These are phyloP conservation scores for Rutpela maculata DNA, from an alignment of 2,888 invertebrate genomes.

Conservation along the genomic window DNA sequence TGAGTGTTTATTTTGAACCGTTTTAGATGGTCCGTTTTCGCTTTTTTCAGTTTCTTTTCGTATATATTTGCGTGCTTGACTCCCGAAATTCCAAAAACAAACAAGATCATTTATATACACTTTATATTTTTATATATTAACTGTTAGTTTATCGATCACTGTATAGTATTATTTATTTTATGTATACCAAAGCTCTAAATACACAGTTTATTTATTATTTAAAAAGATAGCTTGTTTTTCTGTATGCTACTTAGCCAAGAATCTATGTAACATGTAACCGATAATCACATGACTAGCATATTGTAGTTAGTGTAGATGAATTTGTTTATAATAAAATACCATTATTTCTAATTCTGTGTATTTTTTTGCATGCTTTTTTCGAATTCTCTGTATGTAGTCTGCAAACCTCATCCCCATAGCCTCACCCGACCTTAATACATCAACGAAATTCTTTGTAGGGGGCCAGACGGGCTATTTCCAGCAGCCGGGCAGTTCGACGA, in stretches of 20 bases:
- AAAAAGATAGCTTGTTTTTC: constrained; percentile 31
- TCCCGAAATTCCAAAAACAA: constrained; percentile 15
- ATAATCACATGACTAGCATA: constrained; percentile 23
- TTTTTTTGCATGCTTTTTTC: constrained; percentile 59
- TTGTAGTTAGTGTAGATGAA: constrained; percentile 56
- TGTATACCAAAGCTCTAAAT: constrained; percentile 19
- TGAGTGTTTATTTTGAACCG: neutral
- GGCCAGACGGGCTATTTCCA: constrained; percentile 75
- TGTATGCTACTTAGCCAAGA: constrained; percentile 28
- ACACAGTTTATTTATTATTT: constrained; percentile 32
- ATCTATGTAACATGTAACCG: constrained; percentile 38
- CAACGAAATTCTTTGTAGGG: constrained; percentile 64
- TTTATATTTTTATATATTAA: constrained; percentile 31
- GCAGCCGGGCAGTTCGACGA: constrained; percentile 73
- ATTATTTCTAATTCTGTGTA: constrained; percentile 58
- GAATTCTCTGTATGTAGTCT: constrained; percentile 13
- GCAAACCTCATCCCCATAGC: neutral
- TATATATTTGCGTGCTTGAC: constrained; percentile 10
- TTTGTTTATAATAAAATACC: constrained; percentile 56
- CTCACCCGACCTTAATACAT: neutral
- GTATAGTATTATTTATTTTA: constrained; percentile 41
- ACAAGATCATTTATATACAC: constrained; percentile 26
- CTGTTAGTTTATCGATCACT: constrained; percentile 15
- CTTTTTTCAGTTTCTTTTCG: neutral
- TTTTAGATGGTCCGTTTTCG: neutral